A percentile compares a stretch with the other conserved stretches of the same genome.
These are phyloP conservation scores for Aulostomus chinensis DNA, from an alignment of 2,797 vertebrate species.

Conservation along the genomic window DNA sequence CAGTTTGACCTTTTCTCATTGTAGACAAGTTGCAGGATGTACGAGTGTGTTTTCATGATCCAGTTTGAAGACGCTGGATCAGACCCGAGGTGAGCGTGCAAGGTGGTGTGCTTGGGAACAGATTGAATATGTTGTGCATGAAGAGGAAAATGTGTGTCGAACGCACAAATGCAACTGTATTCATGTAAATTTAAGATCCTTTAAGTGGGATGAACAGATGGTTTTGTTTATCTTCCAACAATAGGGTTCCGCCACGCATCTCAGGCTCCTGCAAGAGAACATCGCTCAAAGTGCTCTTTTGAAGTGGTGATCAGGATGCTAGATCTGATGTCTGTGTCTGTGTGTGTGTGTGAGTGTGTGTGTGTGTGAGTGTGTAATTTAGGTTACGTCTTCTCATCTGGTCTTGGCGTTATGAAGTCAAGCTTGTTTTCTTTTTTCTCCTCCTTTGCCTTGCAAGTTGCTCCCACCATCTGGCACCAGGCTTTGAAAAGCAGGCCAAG, in stretches of 20 bases:
- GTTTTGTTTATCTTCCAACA: conserved; percentile 40
- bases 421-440: conserved; percentile 65
- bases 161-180: conserved; percentile 17
- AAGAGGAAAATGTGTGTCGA: conserved; percentile 9
- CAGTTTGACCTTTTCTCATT: too few species aligned
- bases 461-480: conserved; percentile 76
- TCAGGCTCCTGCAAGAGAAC: conserved; percentile 35
- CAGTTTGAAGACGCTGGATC: too few species aligned
- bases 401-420: conserved; percentile 73
- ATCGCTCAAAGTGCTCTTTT: conserved; percentile 52
- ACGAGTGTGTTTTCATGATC: too few species aligned
- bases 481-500: conserved; percentile 82
- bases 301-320: conserved; percentile 59
- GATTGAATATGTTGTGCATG: neutral
- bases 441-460: conserved; percentile 75
- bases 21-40: too few species aligned
- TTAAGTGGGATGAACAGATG: conserved; percentile 38
- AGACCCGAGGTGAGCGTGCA: too few species aligned
- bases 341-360: conserved; percentile 23
- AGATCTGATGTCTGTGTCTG: conserved; percentile 31
- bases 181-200: conserved; percentile 23
- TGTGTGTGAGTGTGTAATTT: conserved; percentile 55
- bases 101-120: neutral
- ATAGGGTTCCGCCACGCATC: conserved; percentile 19
- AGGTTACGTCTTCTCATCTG: conserved; percentile 76